phyloP scores from a whole-genome alignment of 2,797 vertebrate genomes.

The Sebastes jordani region DNA sequence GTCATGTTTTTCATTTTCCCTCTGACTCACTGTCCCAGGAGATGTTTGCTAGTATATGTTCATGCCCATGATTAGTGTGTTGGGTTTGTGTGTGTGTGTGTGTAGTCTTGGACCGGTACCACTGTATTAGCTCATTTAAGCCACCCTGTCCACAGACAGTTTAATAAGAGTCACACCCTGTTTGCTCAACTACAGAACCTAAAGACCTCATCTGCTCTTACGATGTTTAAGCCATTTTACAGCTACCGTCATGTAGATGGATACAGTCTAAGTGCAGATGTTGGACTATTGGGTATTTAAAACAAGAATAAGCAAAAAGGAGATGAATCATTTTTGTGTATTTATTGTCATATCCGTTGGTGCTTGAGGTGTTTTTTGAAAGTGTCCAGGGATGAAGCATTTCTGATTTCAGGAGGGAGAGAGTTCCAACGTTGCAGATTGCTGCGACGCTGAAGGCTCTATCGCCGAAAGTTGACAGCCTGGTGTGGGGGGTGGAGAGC shows the following conservation, averaged over 20 bases:
- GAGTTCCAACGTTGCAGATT: no score
- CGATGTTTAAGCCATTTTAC: no score
- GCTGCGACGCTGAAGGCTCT: no score
- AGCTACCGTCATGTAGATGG: no score
- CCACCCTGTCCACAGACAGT: not conserved
- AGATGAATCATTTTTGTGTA: no score
- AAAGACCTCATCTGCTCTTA: not conserved
- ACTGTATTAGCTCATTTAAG: conserved; percentile 43
- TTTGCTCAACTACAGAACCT: not conserved
- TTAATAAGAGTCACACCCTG: conserved; percentile 30
- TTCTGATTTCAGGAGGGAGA: no score
- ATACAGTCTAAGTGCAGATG: not conserved
- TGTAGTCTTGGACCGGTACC: not conserved
- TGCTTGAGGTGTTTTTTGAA: no score
- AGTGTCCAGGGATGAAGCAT: no score
- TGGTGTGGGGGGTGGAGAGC: no score
- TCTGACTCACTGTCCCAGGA: not conserved
- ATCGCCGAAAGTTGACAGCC: no score
- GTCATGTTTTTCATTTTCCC: conserved; percentile 1
- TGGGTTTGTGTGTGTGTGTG: not conserved
- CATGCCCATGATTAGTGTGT: not conserved
- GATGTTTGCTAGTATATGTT: not conserved
- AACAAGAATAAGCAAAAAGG: not conserved
- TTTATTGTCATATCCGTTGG: no score
- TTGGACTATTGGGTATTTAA: not conserved